These are phyloP conservation scores for Ormyrus nitidulus DNA, from an alignment of 2,888 invertebrate genomes.

Conservation along the genomic window DNA sequence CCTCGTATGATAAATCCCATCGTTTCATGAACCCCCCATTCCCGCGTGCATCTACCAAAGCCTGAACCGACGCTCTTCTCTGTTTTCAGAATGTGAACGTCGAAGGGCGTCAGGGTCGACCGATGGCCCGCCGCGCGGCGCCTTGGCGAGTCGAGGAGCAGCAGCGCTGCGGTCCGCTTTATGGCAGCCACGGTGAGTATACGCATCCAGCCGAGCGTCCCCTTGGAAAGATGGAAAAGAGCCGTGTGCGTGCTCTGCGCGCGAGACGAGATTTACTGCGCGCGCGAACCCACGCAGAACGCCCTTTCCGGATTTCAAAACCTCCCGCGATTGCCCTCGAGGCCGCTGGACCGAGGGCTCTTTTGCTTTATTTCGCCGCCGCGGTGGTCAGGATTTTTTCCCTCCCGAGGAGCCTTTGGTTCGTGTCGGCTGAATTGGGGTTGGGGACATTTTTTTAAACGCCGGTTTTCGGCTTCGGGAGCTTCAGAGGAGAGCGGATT, in stretches of 20 bases:
- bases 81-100: constrained; percentile 27
- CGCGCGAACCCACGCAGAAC: constrained; percentile 62
- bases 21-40: no score
- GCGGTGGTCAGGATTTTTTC: background rate
- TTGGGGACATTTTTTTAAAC: no score
- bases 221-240: background rate
- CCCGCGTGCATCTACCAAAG: no score
- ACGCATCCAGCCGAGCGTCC: background rate
- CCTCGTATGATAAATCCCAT: no score
- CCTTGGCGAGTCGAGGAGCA: constrained; percentile 7
- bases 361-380: background rate
- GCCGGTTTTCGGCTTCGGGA: no score
- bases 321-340: constrained; percentile 49
- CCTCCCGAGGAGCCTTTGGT: no score
- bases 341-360: no score
- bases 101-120: constrained; percentile 1
- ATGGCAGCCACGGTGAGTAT: constrained; percentile 69
- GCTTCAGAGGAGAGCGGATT: no score
- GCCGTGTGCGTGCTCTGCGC: background rate
- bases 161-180: constrained; percentile 57
- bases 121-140: constrained; percentile 23
- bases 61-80: no score
- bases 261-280: constrained; percentile 26
- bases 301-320: constrained; percentile 68
- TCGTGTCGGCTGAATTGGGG: no score